Evolutionary conservation across 2,797 vertebrate genomes (phyloP), one percentile per base, ranked within the genome.

Genomic region (Rhodeus uyekii): DNA sequence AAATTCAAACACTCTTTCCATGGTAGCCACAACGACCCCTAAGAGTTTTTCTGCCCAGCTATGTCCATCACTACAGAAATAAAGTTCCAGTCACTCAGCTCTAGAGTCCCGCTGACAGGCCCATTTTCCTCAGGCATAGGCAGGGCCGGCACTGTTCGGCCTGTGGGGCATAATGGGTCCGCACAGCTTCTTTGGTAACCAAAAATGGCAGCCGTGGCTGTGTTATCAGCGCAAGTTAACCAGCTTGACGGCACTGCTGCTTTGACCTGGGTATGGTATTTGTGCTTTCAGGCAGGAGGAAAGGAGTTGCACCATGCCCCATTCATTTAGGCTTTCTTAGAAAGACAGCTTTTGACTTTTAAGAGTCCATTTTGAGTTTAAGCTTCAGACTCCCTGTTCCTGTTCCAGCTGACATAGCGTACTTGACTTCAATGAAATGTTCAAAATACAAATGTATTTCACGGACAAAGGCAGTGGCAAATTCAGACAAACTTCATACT

Each of bases 221-320:
- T 80, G 63, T 38, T 83, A 64, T 83, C 55, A 34, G 76, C 63
- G 84, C 76, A 89, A 91, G 90, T 91, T 91, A 92, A 92, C 85
- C 93, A 93, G 92, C 92, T 92, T 91, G 93, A 93, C 85, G 84
- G 87, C 75, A 19, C 38, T 24, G 55, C 76, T 72, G 34, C 81
- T 55, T 68, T 82, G 81, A 82, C 73, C 81, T 61, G 16, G 50
- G 36, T 32, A 68, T 50, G n/a, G 64, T 68, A 61, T 68, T 71
- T 69, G 73, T 71, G 65, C 64, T 76, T 68, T 80, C 46, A 58
- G 83, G 55, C 68, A 75, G 74, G 53, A 46, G 42, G 55, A 71
- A 46, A 71, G 50, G n/a, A 48, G 53, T 60, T 36, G 38, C 53
- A 76, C 39, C 48, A 64, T 46, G 69, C 67, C 63, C 46, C 16